Evolutionary conservation across 2,113 vertebrate genomes (phyloP).

Genomic region (Engystomops pustulosus): DNA sequence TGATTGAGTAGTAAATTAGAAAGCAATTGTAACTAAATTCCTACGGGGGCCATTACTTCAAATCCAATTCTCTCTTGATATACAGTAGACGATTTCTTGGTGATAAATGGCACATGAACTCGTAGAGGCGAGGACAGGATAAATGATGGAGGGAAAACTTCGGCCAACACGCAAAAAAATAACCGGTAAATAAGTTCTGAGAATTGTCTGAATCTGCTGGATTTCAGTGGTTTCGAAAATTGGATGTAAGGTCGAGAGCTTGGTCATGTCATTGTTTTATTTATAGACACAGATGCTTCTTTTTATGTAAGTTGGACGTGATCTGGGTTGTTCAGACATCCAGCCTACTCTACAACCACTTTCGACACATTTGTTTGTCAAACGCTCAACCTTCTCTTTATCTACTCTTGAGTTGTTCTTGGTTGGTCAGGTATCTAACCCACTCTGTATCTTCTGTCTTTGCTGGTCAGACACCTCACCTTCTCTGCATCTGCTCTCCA

Average conservation of each 20-base stretch:
- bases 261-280: too few relatives aligned
- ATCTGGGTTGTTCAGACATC: too few relatives aligned
- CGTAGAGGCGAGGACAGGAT: neutral
- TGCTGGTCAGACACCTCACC: too few relatives aligned
- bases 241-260: neutral
- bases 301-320: neutral
- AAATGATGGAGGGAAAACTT: neutral
- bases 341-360: too few relatives aligned
- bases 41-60: constrained; percentile 37
- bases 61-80: constrained; percentile 40
- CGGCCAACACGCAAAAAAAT: neutral
- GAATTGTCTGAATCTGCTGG: neutral
- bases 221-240: neutral
- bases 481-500: too few relatives aligned
- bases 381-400: too few relatives aligned
- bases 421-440: too few relatives aligned
- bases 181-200: neutral
- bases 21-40: constrained; percentile 38
- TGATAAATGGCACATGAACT: constrained; percentile 12
- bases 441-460: too few relatives aligned
- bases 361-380: too few relatives aligned
- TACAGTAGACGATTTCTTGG: constrained; percentile 6
- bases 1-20: constrained; percentile 45
- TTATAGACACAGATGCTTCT: neutral
- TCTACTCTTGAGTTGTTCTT: too few relatives aligned